Conservation (phyloP, 2,888 invertebrate species). For the Sipha maydis region DNA sequence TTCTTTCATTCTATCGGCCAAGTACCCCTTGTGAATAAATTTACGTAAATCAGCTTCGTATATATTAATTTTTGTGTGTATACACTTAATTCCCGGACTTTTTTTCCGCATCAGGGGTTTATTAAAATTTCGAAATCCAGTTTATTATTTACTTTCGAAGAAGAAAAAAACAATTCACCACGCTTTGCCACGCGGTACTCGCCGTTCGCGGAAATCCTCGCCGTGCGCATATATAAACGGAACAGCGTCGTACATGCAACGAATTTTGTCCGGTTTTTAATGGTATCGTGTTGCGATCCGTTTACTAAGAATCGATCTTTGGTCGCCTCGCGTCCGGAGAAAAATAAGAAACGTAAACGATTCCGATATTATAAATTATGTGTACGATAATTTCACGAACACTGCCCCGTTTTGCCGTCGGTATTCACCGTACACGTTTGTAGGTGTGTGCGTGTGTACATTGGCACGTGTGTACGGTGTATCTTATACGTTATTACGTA, state of each 20-base stretch:
- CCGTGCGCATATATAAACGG: no score
- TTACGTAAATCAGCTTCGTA: slow-evolving; percentile 62
- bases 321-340: neutral
- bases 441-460: no score
- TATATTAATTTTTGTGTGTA: slow-evolving; percentile 61
- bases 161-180: slow-evolving; percentile 27
- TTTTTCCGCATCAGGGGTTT: slow-evolving; percentile 45
- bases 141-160: slow-evolving; percentile 49
- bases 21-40: slow-evolving; percentile 61
- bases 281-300: no score
- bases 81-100: slow-evolving; percentile 58
- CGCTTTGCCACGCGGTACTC: neutral
- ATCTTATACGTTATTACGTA: neutral
- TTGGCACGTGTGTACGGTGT: no score
- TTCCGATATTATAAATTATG: no score
- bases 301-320: neutral
- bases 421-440: no score
- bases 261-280: no score
- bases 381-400: no score
- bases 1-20: slow-evolving; percentile 30
- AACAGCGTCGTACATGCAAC: no score
- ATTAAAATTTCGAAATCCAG: slow-evolving; percentile 56
- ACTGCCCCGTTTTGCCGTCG: no score
- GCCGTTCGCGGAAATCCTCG: neutral
- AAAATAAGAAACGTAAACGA: no score